Conservation (phyloP, 2,888 invertebrate species). For the Himalopsyche kuldschensis region DNA sequence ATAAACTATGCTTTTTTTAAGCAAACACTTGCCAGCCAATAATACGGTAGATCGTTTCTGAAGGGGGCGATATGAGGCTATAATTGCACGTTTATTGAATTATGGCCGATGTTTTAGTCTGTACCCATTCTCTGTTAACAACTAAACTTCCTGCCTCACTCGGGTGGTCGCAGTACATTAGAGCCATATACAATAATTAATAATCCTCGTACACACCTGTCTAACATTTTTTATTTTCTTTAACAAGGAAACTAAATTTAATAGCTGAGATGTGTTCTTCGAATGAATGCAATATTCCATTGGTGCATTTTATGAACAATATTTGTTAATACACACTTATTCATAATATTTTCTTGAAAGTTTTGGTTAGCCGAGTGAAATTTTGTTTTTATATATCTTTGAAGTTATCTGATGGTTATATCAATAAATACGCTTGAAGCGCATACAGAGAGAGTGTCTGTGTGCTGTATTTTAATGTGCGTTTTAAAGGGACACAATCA, state of each 20-base stretch:
- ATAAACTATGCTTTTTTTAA: neutral
- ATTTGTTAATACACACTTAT: no score
- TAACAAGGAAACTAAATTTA: neutral
- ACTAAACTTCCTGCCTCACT: neutral
- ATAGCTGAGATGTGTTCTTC: neutral
- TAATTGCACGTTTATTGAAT: neutral
- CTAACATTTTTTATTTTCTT: neutral
- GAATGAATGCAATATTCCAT: no score
- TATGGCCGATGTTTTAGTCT: neutral
- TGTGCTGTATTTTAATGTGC: no score
- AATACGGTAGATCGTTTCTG: neutral
- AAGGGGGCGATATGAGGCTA: neutral
- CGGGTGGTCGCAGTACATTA: conserved; percentile 10
- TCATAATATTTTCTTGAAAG: no score
- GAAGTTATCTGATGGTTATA: no score
- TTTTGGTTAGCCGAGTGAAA: no score
- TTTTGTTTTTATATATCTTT: no score
- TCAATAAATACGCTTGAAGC: no score
- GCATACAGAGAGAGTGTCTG: no score
- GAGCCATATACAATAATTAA: neutral
- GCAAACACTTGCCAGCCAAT: neutral
- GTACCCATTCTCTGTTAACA: neutral
- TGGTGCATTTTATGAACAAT: no score
- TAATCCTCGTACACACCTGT: neutral
- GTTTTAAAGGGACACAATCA: no score